Evolutionary conservation across 2,888 invertebrate species (phyloP).

Genomic region (Aleiodes testaceus): DNA sequence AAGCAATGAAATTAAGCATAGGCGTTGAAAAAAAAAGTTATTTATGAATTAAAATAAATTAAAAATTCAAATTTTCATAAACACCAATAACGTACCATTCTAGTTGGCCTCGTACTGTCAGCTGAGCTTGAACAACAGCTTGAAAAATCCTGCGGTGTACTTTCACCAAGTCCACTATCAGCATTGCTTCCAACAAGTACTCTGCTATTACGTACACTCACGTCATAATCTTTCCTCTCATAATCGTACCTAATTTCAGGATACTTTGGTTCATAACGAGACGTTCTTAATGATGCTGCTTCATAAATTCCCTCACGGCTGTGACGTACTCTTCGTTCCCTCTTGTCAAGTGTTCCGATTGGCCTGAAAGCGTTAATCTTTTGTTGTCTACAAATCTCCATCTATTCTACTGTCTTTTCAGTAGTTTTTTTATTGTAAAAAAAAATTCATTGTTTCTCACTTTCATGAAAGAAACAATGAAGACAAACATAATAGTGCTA

Average conservation of each 20-base stretch:
- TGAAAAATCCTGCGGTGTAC: constrained; percentile 72
- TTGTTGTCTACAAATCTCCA: constrained; percentile 53
- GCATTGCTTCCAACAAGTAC: constrained; percentile 67
- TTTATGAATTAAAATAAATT: constrained; percentile 21
- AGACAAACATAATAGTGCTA: constrained; percentile 36
- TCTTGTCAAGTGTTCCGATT: constrained; percentile 68
- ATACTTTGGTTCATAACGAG: constrained; percentile 63
- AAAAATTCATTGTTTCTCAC: no score
- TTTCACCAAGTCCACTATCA: constrained; percentile 71
- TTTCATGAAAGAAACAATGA: background rate
- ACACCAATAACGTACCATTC: constrained; percentile 65
- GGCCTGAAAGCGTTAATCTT: constrained; percentile 68
- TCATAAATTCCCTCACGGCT: constrained; percentile 68
- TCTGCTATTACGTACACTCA: constrained; percentile 65
- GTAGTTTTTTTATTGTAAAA: background rate
- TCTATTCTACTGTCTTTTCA: constrained; percentile 2
- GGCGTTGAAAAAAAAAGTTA: constrained; percentile 4
- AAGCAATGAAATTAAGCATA: constrained; percentile 22
- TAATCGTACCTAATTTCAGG: constrained; percentile 63
- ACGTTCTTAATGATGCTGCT: constrained; percentile 61
- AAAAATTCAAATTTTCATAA: constrained; percentile 47
- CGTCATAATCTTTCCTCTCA: constrained; percentile 67
- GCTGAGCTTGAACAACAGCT: constrained; percentile 72
- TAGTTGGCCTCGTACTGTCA: constrained; percentile 69
- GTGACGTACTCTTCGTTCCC: constrained; percentile 68